Evolutionary conservation across 2,797 vertebrate species (phyloP).

Genomic region (Amphiprion clarkii): DNA sequence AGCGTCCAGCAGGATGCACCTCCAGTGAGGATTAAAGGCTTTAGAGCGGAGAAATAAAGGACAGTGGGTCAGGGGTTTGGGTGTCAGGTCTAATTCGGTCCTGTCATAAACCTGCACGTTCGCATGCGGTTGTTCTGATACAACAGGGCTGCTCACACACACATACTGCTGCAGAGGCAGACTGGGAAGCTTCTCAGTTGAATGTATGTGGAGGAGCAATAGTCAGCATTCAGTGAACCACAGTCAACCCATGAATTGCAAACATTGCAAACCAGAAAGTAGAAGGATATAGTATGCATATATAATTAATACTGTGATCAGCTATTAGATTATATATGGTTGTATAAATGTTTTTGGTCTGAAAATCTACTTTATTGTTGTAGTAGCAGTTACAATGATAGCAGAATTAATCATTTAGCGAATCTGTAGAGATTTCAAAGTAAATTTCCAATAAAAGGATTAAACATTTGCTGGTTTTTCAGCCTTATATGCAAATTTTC

Average conservation of each 20-base stretch:
- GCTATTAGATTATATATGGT: background rate
- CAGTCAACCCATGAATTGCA: slow-evolving; percentile 4
- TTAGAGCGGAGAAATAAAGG: slow-evolving; percentile 24
- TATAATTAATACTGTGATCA: background rate
- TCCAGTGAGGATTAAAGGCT: slow-evolving; percentile 51
- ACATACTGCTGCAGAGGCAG: slow-evolving; percentile 42
- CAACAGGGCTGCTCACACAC: slow-evolving; percentile 16
- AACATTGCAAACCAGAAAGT: background rate
- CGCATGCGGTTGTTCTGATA: slow-evolving; percentile 18
- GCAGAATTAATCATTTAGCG: background rate
- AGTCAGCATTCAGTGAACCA: slow-evolving; percentile 21
- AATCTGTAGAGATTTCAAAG: background rate
- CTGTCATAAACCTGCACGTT: slow-evolving; percentile 34
- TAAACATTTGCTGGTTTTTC: background rate
- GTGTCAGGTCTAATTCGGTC: slow-evolving; percentile 48
- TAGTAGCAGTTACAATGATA: background rate
- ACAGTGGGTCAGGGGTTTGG: slow-evolving; percentile 34
- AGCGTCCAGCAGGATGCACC: slow-evolving; percentile 24
- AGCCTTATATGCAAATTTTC: background rate
- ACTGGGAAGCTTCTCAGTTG: slow-evolving; percentile 6
- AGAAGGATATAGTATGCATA: background rate
- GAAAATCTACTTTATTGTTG: background rate
- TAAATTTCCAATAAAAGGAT: background rate
- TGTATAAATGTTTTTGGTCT: background rate
- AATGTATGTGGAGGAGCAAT: slow-evolving; percentile 8